Conservation (phyloP, 2,113 vertebrate species). For the Anhinga rufa region DNA sequence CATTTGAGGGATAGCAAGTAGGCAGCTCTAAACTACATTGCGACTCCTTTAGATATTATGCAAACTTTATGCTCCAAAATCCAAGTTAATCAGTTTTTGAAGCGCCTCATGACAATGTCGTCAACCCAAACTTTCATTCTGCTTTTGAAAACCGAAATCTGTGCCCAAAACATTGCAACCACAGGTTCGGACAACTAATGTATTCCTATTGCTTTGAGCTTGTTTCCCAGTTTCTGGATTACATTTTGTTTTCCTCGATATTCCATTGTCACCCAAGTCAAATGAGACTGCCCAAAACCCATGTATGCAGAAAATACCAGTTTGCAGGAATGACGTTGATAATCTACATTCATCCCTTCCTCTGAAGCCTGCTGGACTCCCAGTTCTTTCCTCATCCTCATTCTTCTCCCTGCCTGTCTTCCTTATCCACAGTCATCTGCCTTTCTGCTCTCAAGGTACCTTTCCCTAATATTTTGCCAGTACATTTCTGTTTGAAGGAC, state of each 20-base stretch:
- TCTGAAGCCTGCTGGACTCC: background rate
- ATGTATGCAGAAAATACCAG: background rate
- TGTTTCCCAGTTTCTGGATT: background rate
- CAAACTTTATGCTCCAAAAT: background rate
- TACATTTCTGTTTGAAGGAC: background rate
- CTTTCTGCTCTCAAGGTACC: background rate
- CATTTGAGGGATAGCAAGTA: background rate
- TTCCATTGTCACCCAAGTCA: background rate
- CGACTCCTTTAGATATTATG: background rate
- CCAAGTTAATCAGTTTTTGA: background rate
- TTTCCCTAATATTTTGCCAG: background rate
- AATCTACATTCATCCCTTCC: background rate
- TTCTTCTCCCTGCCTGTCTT: background rate
- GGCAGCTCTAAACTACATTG: background rate
- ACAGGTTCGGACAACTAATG: background rate
- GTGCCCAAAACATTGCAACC: background rate
- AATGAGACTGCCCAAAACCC: background rate
- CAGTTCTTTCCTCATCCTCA: background rate
- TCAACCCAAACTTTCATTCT: background rate
- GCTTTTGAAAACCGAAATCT: background rate
- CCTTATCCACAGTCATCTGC: background rate
- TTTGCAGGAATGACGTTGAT: background rate
- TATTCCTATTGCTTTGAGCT: background rate
- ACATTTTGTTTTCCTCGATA: background rate
- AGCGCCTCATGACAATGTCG: background rate